Evolutionary conservation across 64 coral and sea anemone genomes (phyloP).

Genomic region (Dendrophyllia cribrosa): DNA sequence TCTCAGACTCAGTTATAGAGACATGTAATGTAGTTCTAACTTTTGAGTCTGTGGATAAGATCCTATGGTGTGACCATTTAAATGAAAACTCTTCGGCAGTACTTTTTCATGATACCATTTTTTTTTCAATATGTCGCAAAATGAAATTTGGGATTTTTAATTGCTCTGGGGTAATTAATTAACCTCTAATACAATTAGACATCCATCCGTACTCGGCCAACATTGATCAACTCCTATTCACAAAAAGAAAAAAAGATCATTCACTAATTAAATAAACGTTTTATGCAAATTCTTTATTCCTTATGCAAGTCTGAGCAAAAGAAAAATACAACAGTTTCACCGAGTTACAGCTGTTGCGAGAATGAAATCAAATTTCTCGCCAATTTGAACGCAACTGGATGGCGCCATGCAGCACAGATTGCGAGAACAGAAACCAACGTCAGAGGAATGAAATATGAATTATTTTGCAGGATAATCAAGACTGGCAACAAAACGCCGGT

Average conservation of each 20-base stretch:
- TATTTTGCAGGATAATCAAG: background rate
- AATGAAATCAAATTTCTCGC: too few species aligned
- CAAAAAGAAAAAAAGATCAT: background rate
- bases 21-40: too few species aligned
- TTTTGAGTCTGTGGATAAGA: too few species aligned
- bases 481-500: background rate
- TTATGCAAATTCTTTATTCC: background rate
- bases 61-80: too few species aligned
- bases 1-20: too few species aligned
- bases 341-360: too few species aligned
- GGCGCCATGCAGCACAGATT: background rate
- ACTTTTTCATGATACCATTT: too few species aligned
- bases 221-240: background rate
- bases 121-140: too few species aligned
- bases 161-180: slow-evolving; percentile 40
- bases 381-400: background rate
- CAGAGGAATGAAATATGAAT: slow-evolving; percentile 38
- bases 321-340: too few species aligned
- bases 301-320: too few species aligned
- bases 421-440: background rate
- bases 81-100: too few species aligned
- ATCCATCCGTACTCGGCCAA: background rate
- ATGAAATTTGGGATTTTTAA: background rate
- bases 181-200: slow-evolving; percentile 49
- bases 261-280: background rate